These are phyloP conservation scores for Xestia rhomboidea DNA, from an alignment of 2,888 invertebrate species.

Conservation along the genomic window DNA sequence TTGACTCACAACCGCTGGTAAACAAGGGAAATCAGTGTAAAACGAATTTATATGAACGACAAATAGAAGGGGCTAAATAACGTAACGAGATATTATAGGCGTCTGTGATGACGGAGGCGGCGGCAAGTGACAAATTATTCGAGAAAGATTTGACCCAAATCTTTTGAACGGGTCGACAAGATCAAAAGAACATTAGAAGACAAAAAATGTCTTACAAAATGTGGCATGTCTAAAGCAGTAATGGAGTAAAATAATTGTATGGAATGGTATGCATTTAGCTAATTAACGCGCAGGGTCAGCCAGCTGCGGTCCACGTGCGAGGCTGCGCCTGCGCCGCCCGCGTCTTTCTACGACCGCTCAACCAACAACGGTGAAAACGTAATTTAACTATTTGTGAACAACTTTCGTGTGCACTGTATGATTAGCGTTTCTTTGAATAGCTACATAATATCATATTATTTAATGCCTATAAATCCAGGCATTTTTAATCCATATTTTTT, in stretches of 20 bases:
- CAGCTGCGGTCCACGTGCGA: conserved; percentile 86
- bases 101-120: conserved; percentile 37
- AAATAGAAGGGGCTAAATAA: conserved; percentile 76
- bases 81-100: conserved; percentile 57
- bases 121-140: conserved; percentile 25
- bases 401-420: conserved; percentile 40
- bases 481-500: neutral
- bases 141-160: conserved; percentile 28
- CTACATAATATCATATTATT: conserved; percentile 1
- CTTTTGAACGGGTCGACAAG: conserved; percentile 28
- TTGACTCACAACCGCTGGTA: conserved; percentile 87
- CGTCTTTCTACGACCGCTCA: conserved; percentile 39
- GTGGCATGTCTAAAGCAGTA: conserved; percentile 51
- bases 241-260: conserved; percentile 78
- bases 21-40: conserved; percentile 89
- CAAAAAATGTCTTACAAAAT: conserved; percentile 44
- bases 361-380: conserved; percentile 48
- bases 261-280: conserved; percentile 84
- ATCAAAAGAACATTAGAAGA: conserved; percentile 39
- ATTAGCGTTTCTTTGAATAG: conserved; percentile 15
- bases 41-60: conserved; percentile 85
- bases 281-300: conserved; percentile 81
- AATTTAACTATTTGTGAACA: conserved; percentile 45
- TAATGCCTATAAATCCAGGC: neutral
- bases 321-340: conserved; percentile 49